These are phyloP conservation scores for Takifugu rubripes DNA, from an alignment of 2,797 vertebrate genomes.

Conservation along the genomic window DNA sequence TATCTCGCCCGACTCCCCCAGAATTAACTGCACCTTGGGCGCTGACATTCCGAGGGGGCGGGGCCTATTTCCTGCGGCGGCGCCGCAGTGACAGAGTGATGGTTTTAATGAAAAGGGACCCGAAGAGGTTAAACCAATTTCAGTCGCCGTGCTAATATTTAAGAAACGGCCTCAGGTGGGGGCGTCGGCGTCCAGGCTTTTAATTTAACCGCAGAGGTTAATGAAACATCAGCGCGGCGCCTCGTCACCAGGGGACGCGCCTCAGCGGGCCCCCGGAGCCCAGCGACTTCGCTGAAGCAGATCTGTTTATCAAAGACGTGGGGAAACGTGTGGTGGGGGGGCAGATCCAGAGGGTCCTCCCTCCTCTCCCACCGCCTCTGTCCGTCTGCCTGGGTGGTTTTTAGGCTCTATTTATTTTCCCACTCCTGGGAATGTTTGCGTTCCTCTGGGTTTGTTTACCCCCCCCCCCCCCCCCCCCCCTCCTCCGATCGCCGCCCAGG, in stretches of 20 bases:
- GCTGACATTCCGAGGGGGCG: constrained; percentile 1
- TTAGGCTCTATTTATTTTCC: neutral
- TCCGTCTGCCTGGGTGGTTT: neutral
- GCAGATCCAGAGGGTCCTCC: too few species aligned
- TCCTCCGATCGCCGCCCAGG: constrained; percentile 16
- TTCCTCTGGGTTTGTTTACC: constrained; percentile 1
- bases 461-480: constrained; percentile 1
- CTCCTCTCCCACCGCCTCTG: too few species aligned
- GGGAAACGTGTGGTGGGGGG: too few species aligned
- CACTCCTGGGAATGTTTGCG: neutral
- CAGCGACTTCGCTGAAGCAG: too few species aligned
- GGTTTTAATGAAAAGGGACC: constrained; percentile 27
- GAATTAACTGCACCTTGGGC: constrained; percentile 35
- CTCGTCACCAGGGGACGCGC: too few species aligned
- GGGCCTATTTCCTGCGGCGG: constrained; percentile 10
- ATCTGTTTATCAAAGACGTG: too few species aligned
- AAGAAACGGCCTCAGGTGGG: constrained; percentile 1
- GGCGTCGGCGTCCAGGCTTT: neutral
- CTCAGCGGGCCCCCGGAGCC: too few species aligned
- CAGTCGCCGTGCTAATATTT: constrained; percentile 6
- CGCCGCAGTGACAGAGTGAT: neutral
- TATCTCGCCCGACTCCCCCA: constrained; percentile 28
- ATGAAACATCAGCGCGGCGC: constrained; percentile 6
- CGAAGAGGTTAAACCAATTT: constrained; percentile 19
- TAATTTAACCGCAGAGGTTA: constrained; percentile 13